These are phyloP conservation scores for Urocynchramus pylzowi DNA, from an alignment of 2,113 vertebrate species.

Conservation along the genomic window DNA sequence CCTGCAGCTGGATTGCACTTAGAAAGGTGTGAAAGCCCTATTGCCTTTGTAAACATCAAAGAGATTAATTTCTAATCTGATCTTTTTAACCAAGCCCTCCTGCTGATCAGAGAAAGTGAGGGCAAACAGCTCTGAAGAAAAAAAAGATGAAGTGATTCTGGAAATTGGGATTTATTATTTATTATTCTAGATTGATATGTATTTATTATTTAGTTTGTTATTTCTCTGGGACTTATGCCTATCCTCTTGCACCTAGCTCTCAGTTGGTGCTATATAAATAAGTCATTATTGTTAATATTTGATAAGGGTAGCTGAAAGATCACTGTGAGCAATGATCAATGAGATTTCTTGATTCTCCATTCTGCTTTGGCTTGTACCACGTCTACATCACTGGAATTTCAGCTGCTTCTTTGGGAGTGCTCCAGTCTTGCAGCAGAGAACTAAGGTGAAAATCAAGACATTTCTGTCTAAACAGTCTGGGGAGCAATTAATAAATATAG, in stretches of 20 bases:
- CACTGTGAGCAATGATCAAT: slow-evolving; percentile 27
- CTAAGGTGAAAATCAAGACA: neutral
- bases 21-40: slow-evolving; percentile 42
- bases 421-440: neutral
- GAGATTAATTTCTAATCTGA: slow-evolving; percentile 44
- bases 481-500: neutral
- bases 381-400: neutral
- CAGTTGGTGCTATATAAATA: slow-evolving; percentile 51
- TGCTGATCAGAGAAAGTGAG: slow-evolving; percentile 44
- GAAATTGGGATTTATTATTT: slow-evolving; percentile 54
- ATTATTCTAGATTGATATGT: slow-evolving; percentile 58
- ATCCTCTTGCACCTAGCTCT: slow-evolving; percentile 17
- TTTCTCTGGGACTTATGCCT: neutral
- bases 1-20: slow-evolving; percentile 16
- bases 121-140: slow-evolving; percentile 15
- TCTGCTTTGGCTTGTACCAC: neutral
- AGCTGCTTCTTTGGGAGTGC: neutral
- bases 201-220: slow-evolving; percentile 68
- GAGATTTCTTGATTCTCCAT: neutral
- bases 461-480: neutral
- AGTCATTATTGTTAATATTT: slow-evolving; percentile 62
- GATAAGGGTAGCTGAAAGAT: slow-evolving; percentile 43
- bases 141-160: neutral
- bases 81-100: slow-evolving; percentile 33
- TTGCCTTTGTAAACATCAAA: slow-evolving; percentile 61